Evolutionary conservation across 2,113 vertebrate genomes (phyloP).

Genomic region (Gasterosteus aculeatus): DNA sequence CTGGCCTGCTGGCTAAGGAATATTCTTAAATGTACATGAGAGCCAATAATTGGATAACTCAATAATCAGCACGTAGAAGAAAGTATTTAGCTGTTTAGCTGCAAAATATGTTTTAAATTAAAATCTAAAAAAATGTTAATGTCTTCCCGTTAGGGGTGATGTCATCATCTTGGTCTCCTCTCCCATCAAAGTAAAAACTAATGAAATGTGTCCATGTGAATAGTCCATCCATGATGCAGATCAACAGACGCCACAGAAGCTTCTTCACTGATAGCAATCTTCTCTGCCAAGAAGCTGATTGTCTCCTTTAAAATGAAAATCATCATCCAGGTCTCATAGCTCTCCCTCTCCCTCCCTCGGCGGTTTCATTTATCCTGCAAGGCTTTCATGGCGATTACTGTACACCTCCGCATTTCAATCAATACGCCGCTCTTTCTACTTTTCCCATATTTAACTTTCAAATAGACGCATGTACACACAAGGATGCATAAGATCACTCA

Average conservation of each 20-base stretch:
- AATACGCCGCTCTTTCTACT: slow-evolving; percentile 40
- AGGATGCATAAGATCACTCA: not conserved
- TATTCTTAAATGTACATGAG: not conserved
- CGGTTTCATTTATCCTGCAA: slow-evolving; percentile 61
- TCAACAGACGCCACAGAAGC: slow-evolving; percentile 25
- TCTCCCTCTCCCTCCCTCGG: slow-evolving; percentile 2
- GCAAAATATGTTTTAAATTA: not conserved
- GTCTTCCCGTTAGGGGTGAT: not conserved
- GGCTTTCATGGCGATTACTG: slow-evolving; percentile 68
- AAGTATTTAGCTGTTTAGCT: not conserved
- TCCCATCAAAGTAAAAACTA: not conserved
- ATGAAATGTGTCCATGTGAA: not conserved
- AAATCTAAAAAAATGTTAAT: not conserved
- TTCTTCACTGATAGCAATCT: slow-evolving; percentile 52
- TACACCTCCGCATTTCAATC: slow-evolving; percentile 64
- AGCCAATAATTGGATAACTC: not conserved
- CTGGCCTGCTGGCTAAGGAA: not conserved
- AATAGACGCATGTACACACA: slow-evolving; percentile 26
- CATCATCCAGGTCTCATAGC: slow-evolving; percentile 41
- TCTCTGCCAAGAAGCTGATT: slow-evolving; percentile 53
- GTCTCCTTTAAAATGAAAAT: slow-evolving; percentile 60
- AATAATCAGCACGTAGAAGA: not conserved
- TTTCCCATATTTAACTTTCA: slow-evolving; percentile 40
- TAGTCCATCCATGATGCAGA: slow-evolving; percentile 7
- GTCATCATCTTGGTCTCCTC: not conserved